A percentile compares a stretch with the other conserved stretches of the same genome.
Evolutionary conservation across 2,113 vertebrate species (phyloP).

Genomic region (Notothenia coriiceps): DNA sequence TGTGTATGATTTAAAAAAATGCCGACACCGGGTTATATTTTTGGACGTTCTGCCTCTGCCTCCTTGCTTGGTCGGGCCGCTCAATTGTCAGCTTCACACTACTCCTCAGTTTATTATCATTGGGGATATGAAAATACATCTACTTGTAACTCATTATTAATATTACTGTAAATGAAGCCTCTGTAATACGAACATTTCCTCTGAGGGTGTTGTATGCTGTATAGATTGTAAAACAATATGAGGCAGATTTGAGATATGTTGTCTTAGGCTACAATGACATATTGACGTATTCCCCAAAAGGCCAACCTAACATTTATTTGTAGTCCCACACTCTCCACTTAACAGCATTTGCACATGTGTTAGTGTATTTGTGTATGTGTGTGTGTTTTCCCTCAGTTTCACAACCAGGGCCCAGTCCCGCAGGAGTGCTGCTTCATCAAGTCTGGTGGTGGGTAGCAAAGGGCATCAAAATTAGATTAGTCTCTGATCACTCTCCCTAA

Average conservation of each 20-base stretch:
- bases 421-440: slow-evolving; percentile 75
- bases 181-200: too few species aligned
- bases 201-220: too few species aligned
- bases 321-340: neutral
- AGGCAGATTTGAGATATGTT: neutral
- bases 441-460: slow-evolving; percentile 73
- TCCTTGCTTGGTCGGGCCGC: too few species aligned
- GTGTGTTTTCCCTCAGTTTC: slow-evolving; percentile 38
- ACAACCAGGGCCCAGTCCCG: slow-evolving; percentile 45
- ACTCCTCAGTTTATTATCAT: too few species aligned
- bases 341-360: neutral
- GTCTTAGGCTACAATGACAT: neutral
- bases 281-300: neutral
- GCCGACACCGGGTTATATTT: too few species aligned
- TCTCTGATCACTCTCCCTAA: slow-evolving; percentile 73
- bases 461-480: slow-evolving; percentile 81
- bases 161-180: too few species aligned
- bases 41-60: too few species aligned
- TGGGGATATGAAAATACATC: too few species aligned
- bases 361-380: neutral
- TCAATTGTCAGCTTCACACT: too few species aligned
- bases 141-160: too few species aligned
- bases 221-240: too few species aligned
- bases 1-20: too few species aligned
- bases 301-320: neutral